Base-by-base conservation (phyloP, 2,113 vertebrate species). In the Sminthopsis crassicaudata region DNA sequence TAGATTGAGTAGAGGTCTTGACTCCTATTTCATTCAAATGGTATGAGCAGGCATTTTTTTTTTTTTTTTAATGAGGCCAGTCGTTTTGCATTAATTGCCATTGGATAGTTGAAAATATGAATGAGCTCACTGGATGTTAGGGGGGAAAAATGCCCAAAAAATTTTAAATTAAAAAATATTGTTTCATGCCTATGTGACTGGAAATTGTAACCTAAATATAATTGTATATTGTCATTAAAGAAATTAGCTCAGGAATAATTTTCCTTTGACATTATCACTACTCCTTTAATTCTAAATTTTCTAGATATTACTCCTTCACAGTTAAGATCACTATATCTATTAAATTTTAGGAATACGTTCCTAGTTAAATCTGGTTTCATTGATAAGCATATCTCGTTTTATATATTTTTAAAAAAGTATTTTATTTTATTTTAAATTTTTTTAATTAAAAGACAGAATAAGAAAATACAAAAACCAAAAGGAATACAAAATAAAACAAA, bases 251-350 rank as follows among this genome's bases (percentile, higher is more conserved):
- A 46, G 54, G 54, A 46, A 22, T 42, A 89, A n/a, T 90, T 91
- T 95, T 30, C 91, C 54, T 97, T 84, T 91, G 53, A 89, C 0
- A 0, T 50, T 22, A 24, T 3, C 48, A 54, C 55, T 12, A 89
- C 92, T 92, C 94, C 51, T 90, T 88, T 88, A 90, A 76, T 92
- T 57, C 9, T n/a, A n/a, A n/a, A 55, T 84, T 92, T 92, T 23
- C 50, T 94, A 92, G 48, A 48, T 89, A 91, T 48, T 25, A 4
- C 42, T 92, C 57, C 48, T 95, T 94, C 53, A 53, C 42, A 27
- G 91, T 52, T 91, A 92, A 84, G 60, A 26, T 90, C 91, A 76
- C 60, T 89, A 95, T 19, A 94, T 91, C 88, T 30, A 60, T 60
- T 60, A 60, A 60, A 10, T 60, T 60, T 60, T 60, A 26, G 24